phyloP scores from a whole-genome alignment of 2,888 invertebrate genomes.

The Rotaria macrura region DNA sequence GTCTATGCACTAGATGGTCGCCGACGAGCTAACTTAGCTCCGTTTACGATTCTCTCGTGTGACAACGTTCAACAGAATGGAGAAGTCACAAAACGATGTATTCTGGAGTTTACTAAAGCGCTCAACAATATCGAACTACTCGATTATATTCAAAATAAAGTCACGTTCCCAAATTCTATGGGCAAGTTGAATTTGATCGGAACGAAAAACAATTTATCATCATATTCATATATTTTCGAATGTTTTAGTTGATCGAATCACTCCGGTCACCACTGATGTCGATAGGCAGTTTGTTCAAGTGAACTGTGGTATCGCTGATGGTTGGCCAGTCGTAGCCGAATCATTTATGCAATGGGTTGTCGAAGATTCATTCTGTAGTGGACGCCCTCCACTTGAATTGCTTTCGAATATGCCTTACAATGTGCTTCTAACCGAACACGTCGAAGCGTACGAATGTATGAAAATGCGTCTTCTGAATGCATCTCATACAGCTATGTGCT shows the following conservation, averaged over 20 bases:
- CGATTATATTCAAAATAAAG: neutral
- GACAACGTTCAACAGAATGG: conserved; percentile 26
- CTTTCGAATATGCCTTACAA: neutral
- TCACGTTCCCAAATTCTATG: conserved; percentile 22
- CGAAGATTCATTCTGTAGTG: conserved; percentile 21
- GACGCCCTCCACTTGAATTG: conserved; percentile 11
- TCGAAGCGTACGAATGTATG: conserved; percentile 23
- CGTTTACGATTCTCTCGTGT: conserved; percentile 26
- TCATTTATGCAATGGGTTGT: conserved; percentile 29
- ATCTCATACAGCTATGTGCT: conserved; percentile 17
- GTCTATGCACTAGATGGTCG: neutral
- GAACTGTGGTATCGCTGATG: conserved; percentile 20
- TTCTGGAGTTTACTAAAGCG: neutral
- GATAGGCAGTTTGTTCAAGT: neutral
- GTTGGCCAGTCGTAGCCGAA: conserved; percentile 16
- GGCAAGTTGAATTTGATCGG: neutral
- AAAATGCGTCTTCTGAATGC: conserved; percentile 23
- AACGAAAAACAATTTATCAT: too few species aligned
- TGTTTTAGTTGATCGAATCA: conserved; percentile 18
- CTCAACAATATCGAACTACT: neutral
- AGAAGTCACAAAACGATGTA: conserved; percentile 19
- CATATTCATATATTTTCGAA: too few species aligned
- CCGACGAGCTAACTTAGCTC: neutral
- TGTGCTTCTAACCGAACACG: neutral
- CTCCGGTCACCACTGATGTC: conserved; percentile 20